phyloP scores from a whole-genome alignment of 2,113 vertebrate genomes.

The human region DNA sequence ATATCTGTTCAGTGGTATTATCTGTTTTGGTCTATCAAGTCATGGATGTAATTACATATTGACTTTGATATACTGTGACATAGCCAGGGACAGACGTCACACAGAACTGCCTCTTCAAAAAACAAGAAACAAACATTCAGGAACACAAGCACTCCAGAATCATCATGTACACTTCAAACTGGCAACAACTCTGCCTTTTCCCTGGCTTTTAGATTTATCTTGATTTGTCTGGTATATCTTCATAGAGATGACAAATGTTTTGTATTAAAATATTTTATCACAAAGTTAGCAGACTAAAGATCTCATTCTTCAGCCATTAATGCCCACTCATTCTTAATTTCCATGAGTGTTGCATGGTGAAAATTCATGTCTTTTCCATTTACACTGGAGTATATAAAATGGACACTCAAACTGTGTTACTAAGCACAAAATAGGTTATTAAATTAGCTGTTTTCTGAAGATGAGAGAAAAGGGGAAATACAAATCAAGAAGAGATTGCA shows the following conservation, averaged over 20 bases:
- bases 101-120: background rate
- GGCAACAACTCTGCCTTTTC: background rate
- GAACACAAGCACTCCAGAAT: background rate
- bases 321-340: constrained; percentile 64
- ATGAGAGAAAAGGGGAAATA: constrained; percentile 4
- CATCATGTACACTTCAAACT: rapidly evolving
- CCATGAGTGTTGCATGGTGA: background rate
- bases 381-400: constrained; percentile 10
- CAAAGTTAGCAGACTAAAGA: constrained; percentile 52
- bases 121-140: background rate
- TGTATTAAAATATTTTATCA: constrained; percentile 49
- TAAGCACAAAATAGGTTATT: constrained; percentile 19
- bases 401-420: background rate
- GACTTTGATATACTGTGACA: background rate
- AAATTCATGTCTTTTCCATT: constrained; percentile 29
- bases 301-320: constrained; percentile 69
- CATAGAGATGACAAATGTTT: constrained; percentile 43
- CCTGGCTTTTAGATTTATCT: constrained; percentile 34
- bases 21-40: background rate
- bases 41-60: background rate
- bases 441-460: constrained; percentile 49
- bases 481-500: constrained; percentile 10
- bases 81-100: background rate
- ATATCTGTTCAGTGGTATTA: background rate
- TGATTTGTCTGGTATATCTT: constrained; percentile 5